These are phyloP conservation scores for Cinclus mexicanus DNA, from an alignment of 2,113 vertebrate genomes.

Conservation along the genomic window DNA sequence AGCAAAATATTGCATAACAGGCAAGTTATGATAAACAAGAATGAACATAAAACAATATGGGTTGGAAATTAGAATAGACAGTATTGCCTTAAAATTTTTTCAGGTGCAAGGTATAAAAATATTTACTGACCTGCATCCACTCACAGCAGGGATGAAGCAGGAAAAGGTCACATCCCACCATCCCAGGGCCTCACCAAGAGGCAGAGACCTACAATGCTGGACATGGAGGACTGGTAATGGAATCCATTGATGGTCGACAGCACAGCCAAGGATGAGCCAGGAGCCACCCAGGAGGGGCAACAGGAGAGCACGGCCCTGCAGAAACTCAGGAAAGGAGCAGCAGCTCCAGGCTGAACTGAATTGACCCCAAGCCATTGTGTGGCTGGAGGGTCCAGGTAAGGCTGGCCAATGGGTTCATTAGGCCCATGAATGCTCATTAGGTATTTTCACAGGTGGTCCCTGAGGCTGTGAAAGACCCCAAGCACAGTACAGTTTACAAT, in stretches of 20 bases:
- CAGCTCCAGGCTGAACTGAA: neutral
- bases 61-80: neutral
- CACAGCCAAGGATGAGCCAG: neutral
- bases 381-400: neutral
- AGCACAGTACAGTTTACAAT: no score
- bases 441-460: neutral
- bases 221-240: fast-evolving
- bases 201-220: neutral
- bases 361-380: neutral
- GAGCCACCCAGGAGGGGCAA: neutral
- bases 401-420: fast-evolving
- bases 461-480: neutral
- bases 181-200: fast-evolving
- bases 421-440: neutral
- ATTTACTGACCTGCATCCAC: neutral
- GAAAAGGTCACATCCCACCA: neutral
- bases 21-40: neutral
- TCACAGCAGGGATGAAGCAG: neutral
- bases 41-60: neutral
- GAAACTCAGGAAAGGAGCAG: neutral
- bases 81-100: neutral
- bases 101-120: neutral
- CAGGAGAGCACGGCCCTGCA: neutral
- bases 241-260: fast-evolving
- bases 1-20: neutral